A percentile compares a stretch with the other conserved stretches of the same genome.
phyloP scores from a whole-genome alignment of 2,888 invertebrate genomes.

The Agriotes lineatus region DNA sequence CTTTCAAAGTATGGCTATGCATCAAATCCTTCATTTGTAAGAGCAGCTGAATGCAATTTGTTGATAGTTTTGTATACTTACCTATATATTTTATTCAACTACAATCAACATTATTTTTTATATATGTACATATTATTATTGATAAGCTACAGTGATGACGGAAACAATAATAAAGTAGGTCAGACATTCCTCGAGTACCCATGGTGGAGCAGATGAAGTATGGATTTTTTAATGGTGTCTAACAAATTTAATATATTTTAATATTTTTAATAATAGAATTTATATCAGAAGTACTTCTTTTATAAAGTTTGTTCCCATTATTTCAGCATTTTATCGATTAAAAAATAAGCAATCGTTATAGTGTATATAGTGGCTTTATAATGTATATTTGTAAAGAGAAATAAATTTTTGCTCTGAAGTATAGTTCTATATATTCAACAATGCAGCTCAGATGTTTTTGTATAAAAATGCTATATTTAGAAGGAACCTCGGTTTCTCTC shows the following conservation, averaged over 20 bases:
- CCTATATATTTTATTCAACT: neutral
- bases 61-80: too few species aligned
- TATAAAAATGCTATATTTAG: too few species aligned
- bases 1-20: too few species aligned
- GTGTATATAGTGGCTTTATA: conserved; percentile 21
- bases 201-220: neutral
- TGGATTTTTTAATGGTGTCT: conserved; percentile 9
- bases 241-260: conserved; percentile 22
- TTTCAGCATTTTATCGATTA: conserved; percentile 18
- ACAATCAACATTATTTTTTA: neutral
- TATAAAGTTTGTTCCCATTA: conserved; percentile 23
- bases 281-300: conserved; percentile 20
- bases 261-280: conserved; percentile 18
- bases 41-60: too few species aligned
- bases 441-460: neutral
- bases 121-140: neutral
- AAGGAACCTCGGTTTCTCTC: too few species aligned
- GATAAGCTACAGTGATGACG: neutral
- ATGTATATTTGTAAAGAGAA: conserved; percentile 33
- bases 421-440: neutral
- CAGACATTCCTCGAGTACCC: conserved; percentile 10
- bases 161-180: neutral
- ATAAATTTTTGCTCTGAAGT: conserved; percentile 2
- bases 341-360: conserved; percentile 7
- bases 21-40: too few species aligned